Conservation (phyloP, 2,797 vertebrate species). For the Pempheris klunzingeri region DNA sequence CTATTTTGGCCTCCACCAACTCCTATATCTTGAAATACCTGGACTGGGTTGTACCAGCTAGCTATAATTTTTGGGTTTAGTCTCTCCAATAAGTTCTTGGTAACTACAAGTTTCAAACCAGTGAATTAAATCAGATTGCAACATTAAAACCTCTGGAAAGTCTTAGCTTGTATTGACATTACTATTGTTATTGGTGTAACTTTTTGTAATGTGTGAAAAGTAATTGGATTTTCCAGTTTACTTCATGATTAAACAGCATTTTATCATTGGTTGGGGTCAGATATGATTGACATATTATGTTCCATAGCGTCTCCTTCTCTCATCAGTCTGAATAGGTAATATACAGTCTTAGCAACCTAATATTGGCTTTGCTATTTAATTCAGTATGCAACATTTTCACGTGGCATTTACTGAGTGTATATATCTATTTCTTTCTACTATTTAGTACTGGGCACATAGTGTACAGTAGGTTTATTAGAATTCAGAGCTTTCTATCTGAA, state of each 20-base stretch:
- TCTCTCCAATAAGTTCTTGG: neutral
- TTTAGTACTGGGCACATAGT: neutral
- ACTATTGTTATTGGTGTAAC: neutral
- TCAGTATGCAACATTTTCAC: neutral
- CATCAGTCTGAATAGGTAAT: neutral
- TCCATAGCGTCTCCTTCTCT: neutral
- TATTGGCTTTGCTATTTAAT: neutral
- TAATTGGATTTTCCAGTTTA: neutral
- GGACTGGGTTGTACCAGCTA: neutral
- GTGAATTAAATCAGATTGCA: neutral
- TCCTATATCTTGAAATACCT: neutral
- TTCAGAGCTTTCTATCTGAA: too few relatives aligned
- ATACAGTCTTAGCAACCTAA: neutral
- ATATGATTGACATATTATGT: neutral
- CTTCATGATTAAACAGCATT: neutral
- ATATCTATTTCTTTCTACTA: neutral
- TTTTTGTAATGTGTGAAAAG: neutral
- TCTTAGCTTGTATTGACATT: neutral
- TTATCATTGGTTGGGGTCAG: neutral
- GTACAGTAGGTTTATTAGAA: neutral
- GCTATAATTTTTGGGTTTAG: neutral
- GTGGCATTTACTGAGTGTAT: too few relatives aligned
- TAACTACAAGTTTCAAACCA: neutral
- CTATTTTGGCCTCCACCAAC: neutral
- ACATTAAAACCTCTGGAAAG: neutral